A percentile compares a stretch with the other conserved stretches of the same genome.
These are phyloP conservation scores for Sitta carolinensis DNA, from an alignment of 2,797 vertebrate species.

Conservation along the genomic window DNA sequence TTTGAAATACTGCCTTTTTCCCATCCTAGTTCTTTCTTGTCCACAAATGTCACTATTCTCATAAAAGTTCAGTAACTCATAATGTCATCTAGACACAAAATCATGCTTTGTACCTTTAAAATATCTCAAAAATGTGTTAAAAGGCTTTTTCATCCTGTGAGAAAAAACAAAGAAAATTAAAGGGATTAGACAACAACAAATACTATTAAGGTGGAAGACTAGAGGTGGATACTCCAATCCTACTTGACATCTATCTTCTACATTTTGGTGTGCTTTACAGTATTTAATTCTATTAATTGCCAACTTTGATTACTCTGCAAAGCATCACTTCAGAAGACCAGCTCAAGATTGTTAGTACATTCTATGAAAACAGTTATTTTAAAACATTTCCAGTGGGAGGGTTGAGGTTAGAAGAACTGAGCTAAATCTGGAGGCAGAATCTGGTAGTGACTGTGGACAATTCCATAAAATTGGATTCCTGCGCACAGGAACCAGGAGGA, in stretches of 20 bases:
- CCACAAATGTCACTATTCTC: background rate
- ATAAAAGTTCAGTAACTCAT: background rate
- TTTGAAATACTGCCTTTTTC: background rate
- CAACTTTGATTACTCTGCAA: background rate
- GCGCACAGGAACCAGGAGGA: background rate
- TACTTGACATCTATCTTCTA: background rate
- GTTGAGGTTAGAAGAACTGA: background rate
- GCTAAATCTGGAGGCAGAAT: background rate
- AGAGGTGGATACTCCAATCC: background rate
- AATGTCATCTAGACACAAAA: background rate
- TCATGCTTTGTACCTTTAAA: background rate
- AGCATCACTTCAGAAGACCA: background rate
- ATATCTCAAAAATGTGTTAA: background rate
- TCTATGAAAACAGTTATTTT: background rate
- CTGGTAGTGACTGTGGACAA: background rate
- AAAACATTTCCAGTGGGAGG: background rate
- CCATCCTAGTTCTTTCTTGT: background rate
- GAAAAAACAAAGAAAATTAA: background rate
- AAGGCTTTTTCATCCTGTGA: background rate
- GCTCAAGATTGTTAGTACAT: background rate
- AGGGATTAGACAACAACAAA: background rate
- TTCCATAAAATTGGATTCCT: background rate
- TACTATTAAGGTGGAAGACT: background rate
- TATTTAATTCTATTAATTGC: background rate
- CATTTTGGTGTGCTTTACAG: background rate